Conservation (phyloP, 2,888 invertebrate species). For the Agriotes lineatus region DNA sequence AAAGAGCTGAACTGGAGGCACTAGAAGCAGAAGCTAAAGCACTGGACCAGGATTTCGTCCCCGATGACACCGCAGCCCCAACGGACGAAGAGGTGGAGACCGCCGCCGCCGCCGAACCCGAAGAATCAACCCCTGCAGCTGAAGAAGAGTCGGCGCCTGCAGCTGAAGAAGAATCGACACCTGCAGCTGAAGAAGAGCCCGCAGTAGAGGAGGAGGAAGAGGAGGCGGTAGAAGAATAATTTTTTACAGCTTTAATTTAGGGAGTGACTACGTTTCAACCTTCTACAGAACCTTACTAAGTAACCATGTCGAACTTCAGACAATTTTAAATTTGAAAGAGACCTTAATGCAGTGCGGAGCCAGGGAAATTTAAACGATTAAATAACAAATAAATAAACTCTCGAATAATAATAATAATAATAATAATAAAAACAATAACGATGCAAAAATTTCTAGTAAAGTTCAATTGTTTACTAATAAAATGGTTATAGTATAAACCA, state of each 20-base stretch:
- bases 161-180: conserved; percentile 36
- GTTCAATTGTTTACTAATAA: too few relatives aligned
- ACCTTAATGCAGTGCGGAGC: too few relatives aligned
- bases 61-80: conserved; percentile 63
- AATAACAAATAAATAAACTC: too few relatives aligned
- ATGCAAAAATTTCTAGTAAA: too few relatives aligned
- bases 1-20: conserved; percentile 54
- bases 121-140: conserved; percentile 35
- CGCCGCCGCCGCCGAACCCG: conserved; percentile 55
- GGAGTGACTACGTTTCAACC: conserved; percentile 5
- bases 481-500: too few relatives aligned
- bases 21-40: conserved; percentile 57
- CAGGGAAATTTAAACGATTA: too few relatives aligned
- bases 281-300: too few relatives aligned
- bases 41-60: conserved; percentile 54
- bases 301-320: too few relatives aligned
- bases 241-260: not conserved
- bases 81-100: conserved; percentile 64
- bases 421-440: too few relatives aligned
- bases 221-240: conserved; percentile 53
- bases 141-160: conserved; percentile 41
- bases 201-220: conserved; percentile 67
- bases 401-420: too few relatives aligned
- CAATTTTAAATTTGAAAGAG: too few relatives aligned
- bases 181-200: conserved; percentile 64